These are phyloP conservation scores for Heliornis fulica DNA, from an alignment of 2,113 vertebrate species.

Conservation along the genomic window DNA sequence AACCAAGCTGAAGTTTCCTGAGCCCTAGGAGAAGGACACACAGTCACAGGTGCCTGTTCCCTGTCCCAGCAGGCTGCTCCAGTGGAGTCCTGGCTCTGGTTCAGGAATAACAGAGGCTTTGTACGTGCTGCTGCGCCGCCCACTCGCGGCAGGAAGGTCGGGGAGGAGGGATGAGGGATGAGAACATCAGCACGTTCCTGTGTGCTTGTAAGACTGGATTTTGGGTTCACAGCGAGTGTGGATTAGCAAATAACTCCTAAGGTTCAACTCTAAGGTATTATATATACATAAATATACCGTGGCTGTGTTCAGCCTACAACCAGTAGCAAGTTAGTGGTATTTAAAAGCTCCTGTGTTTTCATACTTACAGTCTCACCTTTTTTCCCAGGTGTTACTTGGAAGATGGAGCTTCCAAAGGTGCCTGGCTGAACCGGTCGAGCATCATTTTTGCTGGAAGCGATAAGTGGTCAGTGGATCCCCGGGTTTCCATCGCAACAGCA, in stretches of 20 bases:
- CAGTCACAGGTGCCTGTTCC: fast-evolving
- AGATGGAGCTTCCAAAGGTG: constrained; percentile 94
- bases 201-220: neutral
- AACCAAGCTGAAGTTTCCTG: neutral
- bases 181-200: fast-evolving
- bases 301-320: neutral
- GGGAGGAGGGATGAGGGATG: neutral
- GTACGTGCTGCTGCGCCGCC: fast-evolving
- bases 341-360: neutral
- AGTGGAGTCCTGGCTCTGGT: fast-evolving
- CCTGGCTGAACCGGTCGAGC: constrained; percentile 97
- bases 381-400: constrained; percentile 91
- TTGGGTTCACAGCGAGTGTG: fast-evolving
- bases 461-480: constrained; percentile 97
- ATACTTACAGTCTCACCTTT: neutral
- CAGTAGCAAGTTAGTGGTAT: fast-evolving
- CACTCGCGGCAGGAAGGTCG: neutral
- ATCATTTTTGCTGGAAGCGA: constrained; percentile 96
- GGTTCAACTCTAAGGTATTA: fast-evolving
- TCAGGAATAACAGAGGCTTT: neutral
- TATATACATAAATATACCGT: too few relatives aligned
- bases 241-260: fast-evolving
- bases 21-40: neutral
- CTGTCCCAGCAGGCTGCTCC: fast-evolving
- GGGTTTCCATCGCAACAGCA: constrained; percentile 91